A percentile compares a stretch with the other conserved stretches of the same genome.
Evolutionary conservation across 1,140 invertebrate species (phyloP).

Genomic region (Trichoplusia ni): DNA sequence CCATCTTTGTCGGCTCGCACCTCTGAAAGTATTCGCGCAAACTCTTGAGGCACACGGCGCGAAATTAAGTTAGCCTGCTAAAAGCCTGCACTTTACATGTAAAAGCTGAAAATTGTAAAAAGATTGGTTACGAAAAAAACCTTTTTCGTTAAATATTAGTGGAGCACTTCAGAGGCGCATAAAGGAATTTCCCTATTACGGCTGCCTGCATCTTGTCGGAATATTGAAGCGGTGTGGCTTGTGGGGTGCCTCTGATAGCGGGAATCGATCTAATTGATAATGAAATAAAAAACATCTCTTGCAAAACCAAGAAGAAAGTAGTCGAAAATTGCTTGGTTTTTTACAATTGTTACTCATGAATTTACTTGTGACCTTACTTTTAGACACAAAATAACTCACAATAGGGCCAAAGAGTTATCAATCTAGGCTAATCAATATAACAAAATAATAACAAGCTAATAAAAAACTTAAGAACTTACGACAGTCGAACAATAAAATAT

Average conservation of each 20-base stretch:
- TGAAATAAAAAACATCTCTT: neutral
- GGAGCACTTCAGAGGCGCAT: constrained; percentile 47
- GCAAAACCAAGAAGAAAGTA: neutral
- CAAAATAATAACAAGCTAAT: no score
- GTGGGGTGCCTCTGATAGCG: constrained; percentile 18
- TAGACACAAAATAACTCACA: no score
- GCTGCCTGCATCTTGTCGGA: constrained; percentile 52
- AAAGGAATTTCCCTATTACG: constrained; percentile 51
- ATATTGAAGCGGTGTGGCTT: constrained; percentile 52
- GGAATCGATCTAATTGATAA: neutral
- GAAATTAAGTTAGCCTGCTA: constrained; percentile 13
- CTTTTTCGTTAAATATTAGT: constrained; percentile 52
- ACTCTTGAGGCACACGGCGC: neutral
- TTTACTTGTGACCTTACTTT: no score
- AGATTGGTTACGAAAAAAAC: constrained; percentile 35
- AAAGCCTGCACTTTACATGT: constrained; percentile 29
- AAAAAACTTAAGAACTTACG: no score
- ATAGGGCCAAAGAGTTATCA: no score
- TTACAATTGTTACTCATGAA: no score
- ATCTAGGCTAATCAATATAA: no score
- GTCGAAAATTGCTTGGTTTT: no score
- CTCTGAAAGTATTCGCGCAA: no score
- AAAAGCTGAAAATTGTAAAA: constrained; percentile 34
- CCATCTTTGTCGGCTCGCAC: no score
- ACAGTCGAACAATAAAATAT: no score